Evolutionary conservation across 2,888 invertebrate genomes (phyloP), one percentile per base, ranked within the genome.

Genomic region (Trisateles emortualis): DNA sequence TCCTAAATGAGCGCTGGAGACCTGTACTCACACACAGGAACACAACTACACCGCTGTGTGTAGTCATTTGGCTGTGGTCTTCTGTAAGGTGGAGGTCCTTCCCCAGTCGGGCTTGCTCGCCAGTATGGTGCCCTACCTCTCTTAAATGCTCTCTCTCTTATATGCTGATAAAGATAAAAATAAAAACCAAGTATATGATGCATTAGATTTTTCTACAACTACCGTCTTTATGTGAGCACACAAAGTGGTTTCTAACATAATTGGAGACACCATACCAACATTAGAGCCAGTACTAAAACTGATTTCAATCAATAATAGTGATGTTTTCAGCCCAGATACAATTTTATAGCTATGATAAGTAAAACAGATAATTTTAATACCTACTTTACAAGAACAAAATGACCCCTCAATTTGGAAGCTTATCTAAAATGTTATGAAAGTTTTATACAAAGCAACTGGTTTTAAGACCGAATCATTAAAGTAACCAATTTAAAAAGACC

Each of bases 381-480:
- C 41, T 56, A 54, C 40, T 60, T 57, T 50, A 66, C 57, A 60
- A 64, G 64, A 64, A 69, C 69, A 64, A 41, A 66, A 52, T 33
- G 52, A 56, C 55, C 64, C 51, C 45, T 60, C 53, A 68, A 69
- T 61, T 69, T 67, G 32, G 54, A 57, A 72, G 64, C 68, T 72
- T 71, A 69, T 74, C 72, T 75, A 52, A 52, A 73, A 73, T 60
- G 66, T 76, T 68, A 76, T 68, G 68, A 76, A 75, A 72, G 56
- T 68, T 69, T 68, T 68, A 73, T 69, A 75, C 43, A 40, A 58
- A 41, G 65, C 63, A 76, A 79, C 78, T 77, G 76, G 79, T 77
- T 81, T 76, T 50, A 54, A 63, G 24, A 52, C 74, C 74, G 71
- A 76, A 76, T 81, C 73, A 79, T 71, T 71, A 64, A 40, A 54